Conservation (phyloP, 2,888 invertebrate species). For the Papilio elwesi region DNA sequence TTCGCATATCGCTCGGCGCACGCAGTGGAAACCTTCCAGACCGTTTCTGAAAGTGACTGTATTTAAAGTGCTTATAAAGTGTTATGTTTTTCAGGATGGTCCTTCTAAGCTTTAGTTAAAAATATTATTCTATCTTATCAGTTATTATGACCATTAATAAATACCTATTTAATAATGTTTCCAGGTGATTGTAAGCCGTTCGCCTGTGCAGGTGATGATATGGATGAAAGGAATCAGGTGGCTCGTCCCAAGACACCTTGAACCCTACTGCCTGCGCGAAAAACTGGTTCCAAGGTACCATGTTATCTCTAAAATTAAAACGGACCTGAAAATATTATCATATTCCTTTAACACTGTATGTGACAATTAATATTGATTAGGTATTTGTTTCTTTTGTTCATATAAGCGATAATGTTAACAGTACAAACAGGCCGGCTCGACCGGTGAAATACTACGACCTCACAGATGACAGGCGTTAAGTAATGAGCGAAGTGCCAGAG, state of each 20-base stretch:
- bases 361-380: too few relatives aligned
- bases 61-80: constrained; percentile 28
- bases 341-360: neutral
- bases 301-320: constrained; percentile 88
- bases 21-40: constrained; percentile 88
- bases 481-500: too few relatives aligned
- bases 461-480: too few relatives aligned
- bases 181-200: constrained; percentile 84
- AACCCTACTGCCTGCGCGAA: constrained; percentile 89
- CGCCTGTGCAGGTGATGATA: constrained; percentile 84
- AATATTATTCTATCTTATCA: too few relatives aligned
- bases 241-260: constrained; percentile 88
- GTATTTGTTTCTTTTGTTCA: too few relatives aligned
- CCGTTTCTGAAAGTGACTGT: constrained; percentile 85
- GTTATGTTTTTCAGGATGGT: neutral
- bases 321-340: constrained; percentile 83
- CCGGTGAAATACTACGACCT: too few relatives aligned
- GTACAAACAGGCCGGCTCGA: too few relatives aligned
- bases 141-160: neutral
- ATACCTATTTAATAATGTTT: constrained; percentile 78
- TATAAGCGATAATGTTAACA: too few relatives aligned
- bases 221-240: constrained; percentile 76
- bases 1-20: constrained; percentile 89
- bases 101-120: too few relatives aligned
- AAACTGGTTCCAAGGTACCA: constrained; percentile 86